Percentiles rank a stretch among this genome's conserved stretches.
phyloP scores from a whole-genome alignment of 1,140 invertebrate species.

The Andricus grossulariae region DNA sequence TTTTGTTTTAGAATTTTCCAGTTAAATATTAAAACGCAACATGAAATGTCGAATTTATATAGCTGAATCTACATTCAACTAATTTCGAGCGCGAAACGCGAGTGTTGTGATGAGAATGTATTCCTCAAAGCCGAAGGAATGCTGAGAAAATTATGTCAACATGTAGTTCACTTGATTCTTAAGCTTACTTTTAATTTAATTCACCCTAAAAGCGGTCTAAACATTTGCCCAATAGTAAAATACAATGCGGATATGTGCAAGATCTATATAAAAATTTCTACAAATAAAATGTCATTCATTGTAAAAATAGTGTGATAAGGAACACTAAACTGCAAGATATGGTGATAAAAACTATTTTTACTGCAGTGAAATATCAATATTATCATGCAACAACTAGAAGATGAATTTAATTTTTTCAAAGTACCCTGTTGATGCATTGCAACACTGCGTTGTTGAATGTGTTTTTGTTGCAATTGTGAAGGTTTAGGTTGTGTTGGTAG shows the following conservation, averaged over 20 bases:
- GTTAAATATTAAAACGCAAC: no score
- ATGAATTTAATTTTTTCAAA: constrained; percentile 42
- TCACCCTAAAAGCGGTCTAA: no score
- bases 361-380: constrained; percentile 41
- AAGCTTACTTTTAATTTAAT: no score
- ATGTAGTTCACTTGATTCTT: no score
- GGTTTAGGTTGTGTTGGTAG: constrained; percentile 71
- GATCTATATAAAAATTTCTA: background rate
- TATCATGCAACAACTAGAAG: constrained; percentile 59
- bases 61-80: no score
- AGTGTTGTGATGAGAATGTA: no score
- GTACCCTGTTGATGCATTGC: constrained; percentile 70
- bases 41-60: no score
- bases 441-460: constrained; percentile 70
- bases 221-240: constrained; percentile 4
- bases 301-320: constrained; percentile 33
- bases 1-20: no score
- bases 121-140: no score
- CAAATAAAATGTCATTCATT: constrained; percentile 3
- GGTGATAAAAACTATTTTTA: constrained; percentile 38
- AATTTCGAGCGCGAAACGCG: no score
- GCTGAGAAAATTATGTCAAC: no score
- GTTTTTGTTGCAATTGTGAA: constrained; percentile 71
- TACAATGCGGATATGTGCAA: background rate
- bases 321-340: constrained; percentile 38